phyloP scores from a whole-genome alignment of 1,140 invertebrate genomes.

The Drosophila triauraria region DNA sequence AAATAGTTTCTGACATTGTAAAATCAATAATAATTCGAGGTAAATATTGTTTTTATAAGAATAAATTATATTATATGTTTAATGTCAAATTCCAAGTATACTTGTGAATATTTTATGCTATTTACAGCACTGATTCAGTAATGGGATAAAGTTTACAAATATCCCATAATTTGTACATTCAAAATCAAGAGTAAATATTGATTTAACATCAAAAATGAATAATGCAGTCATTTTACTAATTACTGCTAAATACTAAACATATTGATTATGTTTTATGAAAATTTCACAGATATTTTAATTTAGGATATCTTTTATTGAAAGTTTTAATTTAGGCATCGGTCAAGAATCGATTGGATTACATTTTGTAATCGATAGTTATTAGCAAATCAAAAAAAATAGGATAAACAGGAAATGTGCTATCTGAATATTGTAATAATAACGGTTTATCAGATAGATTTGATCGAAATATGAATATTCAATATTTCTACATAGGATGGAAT shows the following conservation, averaged over 20 bases:
- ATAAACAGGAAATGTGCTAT: not conserved
- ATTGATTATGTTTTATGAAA: too few species aligned
- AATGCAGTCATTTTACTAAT: too few species aligned
- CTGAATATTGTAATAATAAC: not conserved
- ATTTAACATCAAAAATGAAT: too few species aligned
- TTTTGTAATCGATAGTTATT: not conserved
- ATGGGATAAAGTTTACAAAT: not conserved
- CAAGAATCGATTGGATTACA: not conserved
- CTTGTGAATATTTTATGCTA: not conserved
- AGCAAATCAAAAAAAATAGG: not conserved
- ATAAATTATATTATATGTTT: too few species aligned
- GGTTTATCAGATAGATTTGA: not conserved
- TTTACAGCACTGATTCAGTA: not conserved
- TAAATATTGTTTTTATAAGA: not conserved
- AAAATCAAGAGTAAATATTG: too few species aligned
- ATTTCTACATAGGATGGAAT: conserved; percentile 25
- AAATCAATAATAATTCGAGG: not conserved
- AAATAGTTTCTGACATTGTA: not conserved
- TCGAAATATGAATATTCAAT: not conserved
- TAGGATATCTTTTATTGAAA: too few species aligned
- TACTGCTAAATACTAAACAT: too few species aligned
- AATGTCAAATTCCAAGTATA: too few species aligned
- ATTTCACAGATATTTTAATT: too few species aligned
- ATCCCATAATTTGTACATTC: too few species aligned
- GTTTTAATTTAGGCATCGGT: not conserved